These are phyloP conservation scores for Harpegnathos saltator DNA, from an alignment of 1,140 invertebrate species.

Conservation along the genomic window DNA sequence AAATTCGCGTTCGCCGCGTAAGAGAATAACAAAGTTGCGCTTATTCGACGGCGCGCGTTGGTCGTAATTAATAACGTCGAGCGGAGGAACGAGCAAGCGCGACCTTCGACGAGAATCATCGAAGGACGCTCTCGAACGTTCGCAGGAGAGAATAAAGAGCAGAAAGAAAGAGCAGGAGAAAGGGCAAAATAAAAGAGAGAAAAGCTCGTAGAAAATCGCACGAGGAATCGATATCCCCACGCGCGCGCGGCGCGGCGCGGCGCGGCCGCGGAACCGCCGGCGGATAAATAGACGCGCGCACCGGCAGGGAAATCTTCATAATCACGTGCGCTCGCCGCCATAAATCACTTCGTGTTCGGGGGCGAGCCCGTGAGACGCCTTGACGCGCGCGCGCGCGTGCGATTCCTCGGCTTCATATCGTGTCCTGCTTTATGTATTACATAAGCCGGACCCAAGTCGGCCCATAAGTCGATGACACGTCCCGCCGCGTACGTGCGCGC, in stretches of 20 bases:
- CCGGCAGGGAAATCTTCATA: slow-evolving; percentile 32
- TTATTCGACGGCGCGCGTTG: neutral
- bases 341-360: slow-evolving; percentile 28
- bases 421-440: slow-evolving; percentile 56
- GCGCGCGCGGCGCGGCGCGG: no score
- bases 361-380: slow-evolving; percentile 3
- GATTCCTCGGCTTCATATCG: slow-evolving; percentile 55
- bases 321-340: slow-evolving; percentile 36
- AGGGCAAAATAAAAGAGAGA: neutral
- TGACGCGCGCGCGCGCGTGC: slow-evolving; percentile 29
- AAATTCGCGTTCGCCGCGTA: neutral
- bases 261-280: neutral
- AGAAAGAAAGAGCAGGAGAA: no score
- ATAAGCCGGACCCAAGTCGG: slow-evolving; percentile 38
- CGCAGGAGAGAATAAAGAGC: neutral
- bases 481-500: slow-evolving; percentile 35
- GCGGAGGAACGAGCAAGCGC: neutral
- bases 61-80: slow-evolving; percentile 35
- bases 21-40: neutral
- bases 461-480: slow-evolving; percentile 53
- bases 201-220: neutral
- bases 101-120: slow-evolving; percentile 5
- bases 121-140: neutral
- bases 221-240: slow-evolving; percentile 20
- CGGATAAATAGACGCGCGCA: slow-evolving; percentile 35